These are phyloP conservation scores for Aurelia sp. DNA, from an alignment of 30 jellyfish, hydroid and myxozoan species.

Conservation along the genomic window DNA sequence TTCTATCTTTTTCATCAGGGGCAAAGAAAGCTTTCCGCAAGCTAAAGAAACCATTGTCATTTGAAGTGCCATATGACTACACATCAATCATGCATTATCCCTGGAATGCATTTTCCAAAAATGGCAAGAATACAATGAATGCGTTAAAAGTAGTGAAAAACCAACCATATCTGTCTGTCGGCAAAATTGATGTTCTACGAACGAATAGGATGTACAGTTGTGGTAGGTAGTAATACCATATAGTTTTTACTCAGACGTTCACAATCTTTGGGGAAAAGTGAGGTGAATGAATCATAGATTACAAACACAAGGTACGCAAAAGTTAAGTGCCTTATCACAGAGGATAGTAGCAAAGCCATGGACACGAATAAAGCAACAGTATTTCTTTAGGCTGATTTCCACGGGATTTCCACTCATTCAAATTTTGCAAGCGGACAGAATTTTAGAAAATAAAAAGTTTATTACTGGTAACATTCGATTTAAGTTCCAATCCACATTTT, in stretches of 20 bases:
- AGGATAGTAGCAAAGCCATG: no score
- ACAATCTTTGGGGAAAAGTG: no score
- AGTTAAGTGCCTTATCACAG: no score
- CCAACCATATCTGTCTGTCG: constrained; percentile 77
- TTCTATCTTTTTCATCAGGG: constrained; percentile 30
- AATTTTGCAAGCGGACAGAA: no score
- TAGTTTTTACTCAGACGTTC: not conserved
- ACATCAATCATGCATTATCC: constrained; percentile 96
- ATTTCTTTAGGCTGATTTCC: no score
- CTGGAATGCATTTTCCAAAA: constrained; percentile 92
- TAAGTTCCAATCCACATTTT: no score
- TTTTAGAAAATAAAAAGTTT: no score
- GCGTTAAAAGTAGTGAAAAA: constrained; percentile 54
- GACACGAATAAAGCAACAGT: no score
- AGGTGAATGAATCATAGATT: no score
- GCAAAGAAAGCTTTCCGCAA: constrained; percentile 81
- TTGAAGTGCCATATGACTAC: constrained; percentile 86
- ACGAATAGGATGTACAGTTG: constrained; percentile 82
- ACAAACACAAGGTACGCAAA: no score
- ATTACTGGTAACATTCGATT: no score
- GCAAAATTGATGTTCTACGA: constrained; percentile 80
- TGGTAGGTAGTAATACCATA: not conserved
- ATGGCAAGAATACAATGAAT: constrained; percentile 80
- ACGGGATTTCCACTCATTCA: no score
- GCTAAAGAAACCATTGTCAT: constrained; percentile 71